Percentiles rank a stretch among this genome's conserved stretches.
These are phyloP conservation scores for Amblyraja radiata DNA, from an alignment of 2,797 vertebrate species.

Conservation along the genomic window DNA sequence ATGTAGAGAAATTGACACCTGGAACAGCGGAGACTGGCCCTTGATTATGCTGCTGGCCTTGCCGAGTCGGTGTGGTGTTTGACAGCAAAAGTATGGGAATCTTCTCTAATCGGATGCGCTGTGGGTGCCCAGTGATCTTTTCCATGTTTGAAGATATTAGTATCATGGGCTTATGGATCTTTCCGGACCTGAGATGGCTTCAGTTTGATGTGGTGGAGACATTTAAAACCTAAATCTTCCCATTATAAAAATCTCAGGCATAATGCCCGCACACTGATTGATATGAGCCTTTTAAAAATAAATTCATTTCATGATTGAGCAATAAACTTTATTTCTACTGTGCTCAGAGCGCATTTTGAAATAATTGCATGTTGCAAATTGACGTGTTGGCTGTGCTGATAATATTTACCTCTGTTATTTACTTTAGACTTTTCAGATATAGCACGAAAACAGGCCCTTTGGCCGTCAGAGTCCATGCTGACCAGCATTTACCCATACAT, in stretches of 20 bases:
- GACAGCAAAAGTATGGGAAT: not conserved
- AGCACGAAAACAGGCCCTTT: too few relatives aligned
- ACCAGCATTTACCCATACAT: too few relatives aligned
- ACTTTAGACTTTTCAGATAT: too few relatives aligned
- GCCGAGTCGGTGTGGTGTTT: not conserved
- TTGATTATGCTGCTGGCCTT: too few relatives aligned
- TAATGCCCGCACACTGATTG: not conserved
- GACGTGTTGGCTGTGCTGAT: not conserved
- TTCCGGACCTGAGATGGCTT: not conserved
- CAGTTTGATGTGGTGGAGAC: not conserved
- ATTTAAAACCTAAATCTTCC: not conserved
- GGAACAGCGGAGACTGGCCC: too few relatives aligned
- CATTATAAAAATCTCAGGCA: not conserved
- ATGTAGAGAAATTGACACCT: too few relatives aligned
- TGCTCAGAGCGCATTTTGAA: not conserved
- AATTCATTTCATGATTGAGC: not conserved
- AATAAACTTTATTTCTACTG: not conserved
- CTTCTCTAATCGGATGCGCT: not conserved
- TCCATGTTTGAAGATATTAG: not conserved
- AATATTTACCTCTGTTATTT: not conserved
- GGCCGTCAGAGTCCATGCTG: too few relatives aligned
- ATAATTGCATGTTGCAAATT: conserved; percentile 9
- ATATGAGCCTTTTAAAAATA: not conserved
- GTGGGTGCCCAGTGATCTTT: not conserved
- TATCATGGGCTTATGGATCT: not conserved